A percentile compares a stretch with the other conserved stretches of the same genome.
phyloP scores from a whole-genome alignment of 2,888 invertebrate genomes.

The Anoncus sp. region DNA sequence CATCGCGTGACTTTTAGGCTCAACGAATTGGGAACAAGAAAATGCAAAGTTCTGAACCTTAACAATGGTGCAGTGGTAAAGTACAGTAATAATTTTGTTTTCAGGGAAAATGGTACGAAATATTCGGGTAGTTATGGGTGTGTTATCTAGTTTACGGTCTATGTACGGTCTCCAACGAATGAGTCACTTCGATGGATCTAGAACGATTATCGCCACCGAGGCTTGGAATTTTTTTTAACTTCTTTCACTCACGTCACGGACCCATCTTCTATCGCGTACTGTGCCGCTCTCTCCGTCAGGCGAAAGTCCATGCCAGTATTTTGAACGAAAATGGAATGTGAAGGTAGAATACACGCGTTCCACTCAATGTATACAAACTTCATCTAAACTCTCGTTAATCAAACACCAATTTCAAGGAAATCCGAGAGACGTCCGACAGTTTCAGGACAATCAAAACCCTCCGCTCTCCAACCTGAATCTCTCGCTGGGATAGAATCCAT shows the following conservation, averaged over 20 bases:
- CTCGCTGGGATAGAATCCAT: slow-evolving; percentile 32
- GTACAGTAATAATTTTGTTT: not conserved
- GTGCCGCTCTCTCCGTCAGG: not conserved
- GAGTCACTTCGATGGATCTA: not conserved
- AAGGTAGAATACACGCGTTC: slow-evolving; percentile 25
- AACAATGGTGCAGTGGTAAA: slow-evolving; percentile 1
- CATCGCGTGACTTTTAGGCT: slow-evolving; percentile 51
- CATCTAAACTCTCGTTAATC: slow-evolving; percentile 58
- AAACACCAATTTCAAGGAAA: slow-evolving; percentile 57
- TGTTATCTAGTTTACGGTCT: slow-evolving; percentile 4
- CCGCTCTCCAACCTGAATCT: slow-evolving; percentile 18
- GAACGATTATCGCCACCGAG: not conserved
- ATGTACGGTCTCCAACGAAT: slow-evolving; percentile 6
- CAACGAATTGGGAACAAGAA: slow-evolving; percentile 17
- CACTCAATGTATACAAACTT: slow-evolving; percentile 34
- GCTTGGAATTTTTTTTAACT: not conserved
- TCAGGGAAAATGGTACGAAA: slow-evolving; percentile 17
- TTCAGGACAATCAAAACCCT: slow-evolving; percentile 44
- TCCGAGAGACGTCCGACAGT: slow-evolving; percentile 37
- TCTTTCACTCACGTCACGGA: not conserved
- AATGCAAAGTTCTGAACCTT: slow-evolving; percentile 26
- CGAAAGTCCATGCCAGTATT: slow-evolving; percentile 6
- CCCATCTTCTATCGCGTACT: not conserved
- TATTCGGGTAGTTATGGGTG: not conserved
- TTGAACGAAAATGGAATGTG: slow-evolving; percentile 25